A percentile compares a stretch with the other conserved stretches of the same genome.
These are phyloP conservation scores for Falco concolor DNA, from an alignment of 2,797 vertebrate genomes.

Conservation along the genomic window DNA sequence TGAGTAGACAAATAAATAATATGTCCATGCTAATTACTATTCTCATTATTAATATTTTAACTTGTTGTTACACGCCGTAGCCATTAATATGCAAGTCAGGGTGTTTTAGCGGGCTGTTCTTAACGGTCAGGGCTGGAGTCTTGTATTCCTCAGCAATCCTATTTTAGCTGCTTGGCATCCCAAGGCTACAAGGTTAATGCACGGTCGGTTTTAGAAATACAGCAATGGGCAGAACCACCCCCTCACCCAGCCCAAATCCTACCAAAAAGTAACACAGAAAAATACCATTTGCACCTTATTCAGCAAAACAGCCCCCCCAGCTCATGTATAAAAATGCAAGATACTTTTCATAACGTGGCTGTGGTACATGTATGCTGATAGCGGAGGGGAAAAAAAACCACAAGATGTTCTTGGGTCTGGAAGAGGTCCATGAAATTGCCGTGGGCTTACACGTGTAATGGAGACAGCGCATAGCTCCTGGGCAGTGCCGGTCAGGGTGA, in stretches of 20 bases:
- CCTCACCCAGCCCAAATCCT: neutral
- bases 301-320: neutral
- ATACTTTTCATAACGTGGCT: neutral
- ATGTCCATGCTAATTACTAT: neutral
- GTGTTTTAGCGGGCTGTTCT: neutral
- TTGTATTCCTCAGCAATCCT: neutral
- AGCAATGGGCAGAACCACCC: neutral
- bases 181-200: neutral
- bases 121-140: neutral
- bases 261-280: accelerated
- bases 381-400: neutral
- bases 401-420: neutral
- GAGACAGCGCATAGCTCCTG: accelerated
- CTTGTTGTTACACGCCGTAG: neutral
- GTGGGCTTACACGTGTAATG: accelerated
- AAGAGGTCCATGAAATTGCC: neutral
- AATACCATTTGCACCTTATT: neutral
- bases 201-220: neutral
- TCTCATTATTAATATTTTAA: neutral
- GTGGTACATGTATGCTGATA: accelerated
- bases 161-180: neutral
- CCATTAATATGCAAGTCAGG: neutral
- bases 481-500: neutral
- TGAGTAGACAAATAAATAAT: conserved; percentile 44
- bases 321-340: accelerated